Evolutionary conservation across 2,888 invertebrate genomes (phyloP), one percentile per base, ranked within the genome.

Genomic region (Formica aserva): DNA sequence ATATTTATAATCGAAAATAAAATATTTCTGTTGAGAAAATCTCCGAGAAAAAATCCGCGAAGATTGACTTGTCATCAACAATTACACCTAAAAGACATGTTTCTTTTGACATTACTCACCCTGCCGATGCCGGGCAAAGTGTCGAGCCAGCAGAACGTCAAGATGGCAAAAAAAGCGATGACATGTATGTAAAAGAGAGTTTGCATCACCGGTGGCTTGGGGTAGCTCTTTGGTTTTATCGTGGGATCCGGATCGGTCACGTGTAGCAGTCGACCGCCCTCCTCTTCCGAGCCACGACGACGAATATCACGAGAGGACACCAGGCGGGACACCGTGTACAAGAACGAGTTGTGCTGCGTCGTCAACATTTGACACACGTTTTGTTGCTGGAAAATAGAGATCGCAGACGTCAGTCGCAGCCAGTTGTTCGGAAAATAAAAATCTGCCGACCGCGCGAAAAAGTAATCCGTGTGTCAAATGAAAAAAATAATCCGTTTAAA

Each of bases 71-170:
- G 15, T 55, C 63, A 22, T 63, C 52, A 52, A 22, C 22, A 63
- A 63, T 32, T 1, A 8, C 41, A 41, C n/a, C 22, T 63, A 22
- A 35, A 65, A 9, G 35, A 65, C 13, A n/a, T 9, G n/a, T 66
- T n/a, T 38, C 15, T 22, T 78, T 45, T 69, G 18, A 1, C 32
- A 1, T n/a, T 29, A 86, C 93, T 93, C 93, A 96, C 96, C 91
- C 95, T 95, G 88, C 96, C 96, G 82, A 96, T 93, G 72, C 95
- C 94, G 13, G 95, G 95, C 85, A 96, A 92, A 55, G 95, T 94
- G 91, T 96, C 96, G 29, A 95, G 94, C 95, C 95, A 96, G 82
- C 95, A 95, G 67, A 96, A 92, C 3, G 93, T 88, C 72, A 96
- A 78, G 57, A 95, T 93, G 35, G 95, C 91, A n/a, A 95, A 84